A percentile compares a stretch with the other conserved stretches of the same genome.
Evolutionary conservation across 1,140 invertebrate species (phyloP).

Genomic region (Drosophila neocordata): DNA sequence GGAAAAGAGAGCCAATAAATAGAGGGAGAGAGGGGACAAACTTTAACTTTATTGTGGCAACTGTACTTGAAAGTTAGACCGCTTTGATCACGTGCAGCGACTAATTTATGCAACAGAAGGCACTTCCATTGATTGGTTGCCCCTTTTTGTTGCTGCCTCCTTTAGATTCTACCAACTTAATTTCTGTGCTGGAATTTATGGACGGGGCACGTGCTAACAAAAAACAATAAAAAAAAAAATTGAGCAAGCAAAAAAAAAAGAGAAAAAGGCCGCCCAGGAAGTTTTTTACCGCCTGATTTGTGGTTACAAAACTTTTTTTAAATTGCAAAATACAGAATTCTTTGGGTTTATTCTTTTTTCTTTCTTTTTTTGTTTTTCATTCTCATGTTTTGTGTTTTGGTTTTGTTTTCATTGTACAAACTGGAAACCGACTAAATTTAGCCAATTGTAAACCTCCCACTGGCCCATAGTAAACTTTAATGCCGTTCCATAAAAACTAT

Average conservation of each 20-base stretch:
- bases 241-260: constrained; percentile 36
- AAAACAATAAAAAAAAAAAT: no score
- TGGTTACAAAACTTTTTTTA: constrained; percentile 71
- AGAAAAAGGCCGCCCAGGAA: constrained; percentile 32
- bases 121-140: constrained; percentile 69
- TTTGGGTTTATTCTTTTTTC: constrained; percentile 22
- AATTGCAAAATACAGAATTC: constrained; percentile 54
- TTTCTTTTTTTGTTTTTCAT: constrained; percentile 26
- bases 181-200: constrained; percentile 70
- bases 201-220: constrained; percentile 59
- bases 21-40: background rate
- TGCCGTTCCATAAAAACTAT: constrained; percentile 57
- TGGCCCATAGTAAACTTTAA: constrained; percentile 62
- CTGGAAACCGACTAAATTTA: constrained; percentile 63
- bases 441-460: constrained; percentile 53
- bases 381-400: constrained; percentile 16
- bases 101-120: constrained; percentile 79
- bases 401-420: constrained; percentile 47
- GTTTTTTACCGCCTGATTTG: constrained; percentile 77
- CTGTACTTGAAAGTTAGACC: constrained; percentile 65
- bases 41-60: constrained; percentile 49
- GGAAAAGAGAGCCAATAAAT: no score
- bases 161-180: constrained; percentile 51
- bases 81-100: constrained; percentile 62
- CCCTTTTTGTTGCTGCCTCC: constrained; percentile 12